Evolutionary conservation across 2,113 vertebrate genomes (phyloP), one percentile per base, ranked within the genome.

Genomic region (Tapirus terrestris): DNA sequence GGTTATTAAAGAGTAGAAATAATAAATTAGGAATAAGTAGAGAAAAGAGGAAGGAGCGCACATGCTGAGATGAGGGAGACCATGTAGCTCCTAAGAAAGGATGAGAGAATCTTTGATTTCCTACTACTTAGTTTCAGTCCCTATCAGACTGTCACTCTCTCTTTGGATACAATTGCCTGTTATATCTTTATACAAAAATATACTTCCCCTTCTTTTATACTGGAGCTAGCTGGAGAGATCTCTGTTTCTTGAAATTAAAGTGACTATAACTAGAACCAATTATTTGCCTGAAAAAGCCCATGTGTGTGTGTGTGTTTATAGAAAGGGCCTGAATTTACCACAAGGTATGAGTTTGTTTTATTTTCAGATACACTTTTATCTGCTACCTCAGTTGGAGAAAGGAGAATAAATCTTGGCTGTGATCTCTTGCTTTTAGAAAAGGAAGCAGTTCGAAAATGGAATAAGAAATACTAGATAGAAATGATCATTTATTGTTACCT

Each of bases 331-430:
- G 14, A 63, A 82, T 97, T 60, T 11, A 70, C 31, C 63, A 75
- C 51, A 48, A 87, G 18, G 11, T 75, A 16, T 39, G 63, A 20
- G 1, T 56, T 77, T 94, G 4, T 56, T 85, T 43, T 73, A 80
- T 72, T 86, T 96, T 88, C 82, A 88, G n/a, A 65, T 63, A 79
- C 1, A 36, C 20, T 77, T 94, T 76, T 91, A 89, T 79, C 33
- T 83, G 43, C 17, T 81, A 29, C 60, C 16, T 79, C 14, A 53
- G 2, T n/a, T 51, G 20, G 21, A 93, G 25, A 88, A 95, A 82
- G 2, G 10, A 72, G 1, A 83, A 33, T 43, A 67, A 53, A 73
- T 77, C 21, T n/a, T 84, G 2, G 2, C 31, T 51, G 45, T 58
- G 31, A 51, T n/a, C 9, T 56, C 48, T 80, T 93, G 20, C 45